phyloP scores from a whole-genome alignment of 2,113 vertebrate species.

The Sapajus apella region DNA sequence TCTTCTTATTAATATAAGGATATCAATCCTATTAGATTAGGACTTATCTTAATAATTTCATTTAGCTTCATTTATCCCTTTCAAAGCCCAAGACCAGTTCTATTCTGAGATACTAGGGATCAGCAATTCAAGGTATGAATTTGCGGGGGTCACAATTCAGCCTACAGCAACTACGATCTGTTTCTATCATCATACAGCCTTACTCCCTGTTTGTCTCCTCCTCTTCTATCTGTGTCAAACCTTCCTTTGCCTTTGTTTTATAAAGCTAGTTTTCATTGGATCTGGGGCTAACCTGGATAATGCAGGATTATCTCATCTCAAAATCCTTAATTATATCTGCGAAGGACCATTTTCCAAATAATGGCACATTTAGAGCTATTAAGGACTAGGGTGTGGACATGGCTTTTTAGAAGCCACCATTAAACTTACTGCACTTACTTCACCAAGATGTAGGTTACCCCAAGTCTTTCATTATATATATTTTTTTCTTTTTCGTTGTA shows the following conservation, averaged over 20 bases:
- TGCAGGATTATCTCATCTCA: neutral
- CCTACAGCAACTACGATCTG: neutral
- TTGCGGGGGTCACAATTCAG: neutral
- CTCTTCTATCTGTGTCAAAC: neutral
- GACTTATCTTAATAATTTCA: neutral
- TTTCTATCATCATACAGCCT: neutral
- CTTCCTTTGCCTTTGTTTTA: neutral
- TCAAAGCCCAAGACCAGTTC: neutral
- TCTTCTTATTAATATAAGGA: neutral
- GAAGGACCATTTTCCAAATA: neutral
- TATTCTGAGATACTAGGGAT: neutral
- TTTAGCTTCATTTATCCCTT: neutral
- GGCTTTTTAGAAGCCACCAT: neutral
- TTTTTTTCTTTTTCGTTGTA: neutral
- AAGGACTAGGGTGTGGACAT: neutral
- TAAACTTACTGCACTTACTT: neutral
- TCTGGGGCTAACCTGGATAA: neutral
- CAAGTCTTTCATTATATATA: neutral
- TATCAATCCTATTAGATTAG: neutral
- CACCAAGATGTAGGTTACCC: neutral
- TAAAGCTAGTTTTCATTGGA: neutral
- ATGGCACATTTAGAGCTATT: neutral
- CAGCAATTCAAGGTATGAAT: neutral
- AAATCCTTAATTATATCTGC: neutral
- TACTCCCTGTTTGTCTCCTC: neutral